phyloP scores from a whole-genome alignment of 1,140 invertebrate species.

The Nasonia vitripennis region DNA sequence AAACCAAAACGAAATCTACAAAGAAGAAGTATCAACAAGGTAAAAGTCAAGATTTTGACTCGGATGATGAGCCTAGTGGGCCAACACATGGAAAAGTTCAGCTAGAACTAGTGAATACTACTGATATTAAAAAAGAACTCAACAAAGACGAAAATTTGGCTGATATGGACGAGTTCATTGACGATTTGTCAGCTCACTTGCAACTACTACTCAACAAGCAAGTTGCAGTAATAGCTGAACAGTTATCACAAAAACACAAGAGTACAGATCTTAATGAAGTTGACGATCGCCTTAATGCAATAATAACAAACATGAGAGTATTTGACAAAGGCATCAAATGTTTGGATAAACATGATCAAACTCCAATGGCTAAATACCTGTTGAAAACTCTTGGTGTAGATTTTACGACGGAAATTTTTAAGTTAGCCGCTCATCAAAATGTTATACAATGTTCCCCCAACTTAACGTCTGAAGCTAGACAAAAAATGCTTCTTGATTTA shows the following conservation, averaged over 20 bases:
- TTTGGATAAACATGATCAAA: slow-evolving; percentile 79
- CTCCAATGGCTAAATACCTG: slow-evolving; percentile 86
- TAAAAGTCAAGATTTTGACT: slow-evolving; percentile 78
- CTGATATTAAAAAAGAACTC: slow-evolving; percentile 83
- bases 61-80: slow-evolving; percentile 75
- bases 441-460: slow-evolving; percentile 74
- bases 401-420: slow-evolving; percentile 86
- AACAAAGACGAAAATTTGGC: slow-evolving; percentile 79
- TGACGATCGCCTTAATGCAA: slow-evolving; percentile 85
- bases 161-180: slow-evolving; percentile 79
- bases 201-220: slow-evolving; percentile 77
- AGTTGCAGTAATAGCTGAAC: slow-evolving; percentile 80
- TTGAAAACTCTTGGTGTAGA: slow-evolving; percentile 89
- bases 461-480: slow-evolving; percentile 80
- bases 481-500: slow-evolving; percentile 81
- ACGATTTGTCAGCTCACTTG: slow-evolving; percentile 78
- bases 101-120: slow-evolving; percentile 80
- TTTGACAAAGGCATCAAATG: slow-evolving; percentile 91
- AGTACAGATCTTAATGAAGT: slow-evolving; percentile 71
- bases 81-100: slow-evolving; percentile 66
- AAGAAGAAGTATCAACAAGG: slow-evolving; percentile 83
- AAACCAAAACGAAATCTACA: slow-evolving; percentile 95
- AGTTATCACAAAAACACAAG: slow-evolving; percentile 73
- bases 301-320: slow-evolving; percentile 85
- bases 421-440: slow-evolving; percentile 82